These are phyloP conservation scores for Dryocosmus kuriphilus DNA, from an alignment of 2,888 invertebrate species.

Conservation along the genomic window DNA sequence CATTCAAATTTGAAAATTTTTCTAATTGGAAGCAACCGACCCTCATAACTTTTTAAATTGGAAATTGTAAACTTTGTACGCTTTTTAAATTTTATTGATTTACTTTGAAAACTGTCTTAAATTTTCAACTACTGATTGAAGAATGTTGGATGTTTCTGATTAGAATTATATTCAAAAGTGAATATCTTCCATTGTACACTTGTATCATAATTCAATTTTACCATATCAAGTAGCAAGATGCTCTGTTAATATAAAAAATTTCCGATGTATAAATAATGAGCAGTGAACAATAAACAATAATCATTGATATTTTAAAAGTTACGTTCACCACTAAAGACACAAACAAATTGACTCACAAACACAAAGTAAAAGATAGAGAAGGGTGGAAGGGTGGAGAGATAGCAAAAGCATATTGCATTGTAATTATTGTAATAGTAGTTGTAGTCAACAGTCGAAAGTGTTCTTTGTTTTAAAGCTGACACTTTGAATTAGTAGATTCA, in stretches of 20 bases:
- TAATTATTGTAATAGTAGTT: background rate
- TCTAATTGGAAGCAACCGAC: background rate
- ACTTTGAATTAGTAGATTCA: slow-evolving; percentile 11
- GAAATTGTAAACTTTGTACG: no score
- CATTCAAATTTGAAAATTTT: background rate
- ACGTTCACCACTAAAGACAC: background rate
- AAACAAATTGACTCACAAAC: background rate
- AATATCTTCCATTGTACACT: background rate
- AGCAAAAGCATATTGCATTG: background rate
- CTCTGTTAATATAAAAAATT: background rate
- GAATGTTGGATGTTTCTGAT: background rate
- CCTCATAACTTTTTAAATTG: no score
- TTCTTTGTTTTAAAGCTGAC: background rate
- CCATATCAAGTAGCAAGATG: background rate
- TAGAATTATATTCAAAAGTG: background rate
- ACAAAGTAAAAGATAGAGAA: background rate
- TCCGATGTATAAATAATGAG: background rate
- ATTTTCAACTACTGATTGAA: background rate
- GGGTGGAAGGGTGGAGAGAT: slow-evolving; percentile 9
- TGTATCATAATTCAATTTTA: background rate
- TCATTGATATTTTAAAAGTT: background rate
- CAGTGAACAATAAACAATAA: background rate
- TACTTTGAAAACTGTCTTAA: background rate
- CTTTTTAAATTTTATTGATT: no score
- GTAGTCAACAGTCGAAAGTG: background rate